A percentile compares a stretch with the other conserved stretches of the same genome.
Evolutionary conservation across 2,888 invertebrate species (phyloP).

Genomic region (Hipparchia sbordonii): DNA sequence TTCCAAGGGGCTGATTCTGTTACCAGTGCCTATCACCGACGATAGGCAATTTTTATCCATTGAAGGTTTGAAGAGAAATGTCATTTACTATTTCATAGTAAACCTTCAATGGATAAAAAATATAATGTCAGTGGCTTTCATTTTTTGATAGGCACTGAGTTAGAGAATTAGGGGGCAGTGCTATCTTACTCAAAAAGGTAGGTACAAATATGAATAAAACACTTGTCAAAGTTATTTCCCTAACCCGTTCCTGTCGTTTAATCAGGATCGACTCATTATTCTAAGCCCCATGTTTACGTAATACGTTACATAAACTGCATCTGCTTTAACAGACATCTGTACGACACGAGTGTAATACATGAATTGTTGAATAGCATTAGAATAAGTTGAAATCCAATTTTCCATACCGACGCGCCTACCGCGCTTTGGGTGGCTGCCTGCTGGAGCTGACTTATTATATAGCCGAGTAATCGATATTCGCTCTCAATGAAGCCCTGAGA

Average conservation of each 20-base stretch:
- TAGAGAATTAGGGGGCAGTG: no score
- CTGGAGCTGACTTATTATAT: conserved; percentile 36
- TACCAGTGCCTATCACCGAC: no score
- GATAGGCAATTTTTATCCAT: no score
- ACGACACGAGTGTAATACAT: conserved; percentile 15
- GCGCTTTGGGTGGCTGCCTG: conserved; percentile 43
- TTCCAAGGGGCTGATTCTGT: no score
- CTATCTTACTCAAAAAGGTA: no score
- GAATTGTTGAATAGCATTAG: conserved; percentile 27
- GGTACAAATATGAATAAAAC: no score
- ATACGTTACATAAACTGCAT: conserved; percentile 11
- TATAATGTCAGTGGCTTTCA: no score
- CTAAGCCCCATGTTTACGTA: background rate
- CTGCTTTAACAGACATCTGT: conserved; percentile 11
- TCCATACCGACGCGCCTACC: conserved; percentile 37
- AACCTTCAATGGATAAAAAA: no score
- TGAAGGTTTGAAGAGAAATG: no score
- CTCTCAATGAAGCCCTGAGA: conserved; percentile 31
- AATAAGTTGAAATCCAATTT: conserved; percentile 39
- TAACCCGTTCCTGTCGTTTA: background rate
- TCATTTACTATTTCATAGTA: no score
- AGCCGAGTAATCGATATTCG: conserved; percentile 36
- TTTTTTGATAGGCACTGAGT: no score
- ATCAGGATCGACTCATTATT: background rate
- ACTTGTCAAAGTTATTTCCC: background rate